Conservation (phyloP, 2,888 invertebrate genomes). For the Pseudococcus jackbeardsleyi region DNA sequence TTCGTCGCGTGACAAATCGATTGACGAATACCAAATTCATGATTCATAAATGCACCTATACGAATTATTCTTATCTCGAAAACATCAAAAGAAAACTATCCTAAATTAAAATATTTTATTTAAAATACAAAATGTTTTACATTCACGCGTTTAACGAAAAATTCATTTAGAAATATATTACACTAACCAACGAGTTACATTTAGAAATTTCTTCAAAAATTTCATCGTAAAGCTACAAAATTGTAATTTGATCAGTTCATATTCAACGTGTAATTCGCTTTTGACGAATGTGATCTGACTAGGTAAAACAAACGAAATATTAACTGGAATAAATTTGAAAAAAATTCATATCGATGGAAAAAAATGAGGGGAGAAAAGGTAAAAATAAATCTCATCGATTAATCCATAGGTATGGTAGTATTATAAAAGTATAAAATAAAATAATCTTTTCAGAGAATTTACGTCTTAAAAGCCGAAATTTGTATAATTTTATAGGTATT, state of each 20-base stretch:
- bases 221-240: constrained; percentile 40
- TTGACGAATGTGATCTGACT: background rate
- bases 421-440: constrained; percentile 52
- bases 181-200: constrained; percentile 39
- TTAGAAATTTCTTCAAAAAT: constrained; percentile 16
- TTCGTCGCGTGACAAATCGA: too few species aligned
- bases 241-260: constrained; percentile 24
- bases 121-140: constrained; percentile 54
- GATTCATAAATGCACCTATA: too few species aligned
- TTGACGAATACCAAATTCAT: too few species aligned
- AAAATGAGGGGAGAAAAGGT: background rate
- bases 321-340: background rate
- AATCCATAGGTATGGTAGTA: background rate
- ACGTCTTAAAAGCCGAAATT: background rate
- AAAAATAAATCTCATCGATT: background rate
- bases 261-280: background rate
- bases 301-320: background rate
- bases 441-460: background rate
- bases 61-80: too few species aligned
- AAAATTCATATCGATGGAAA: background rate
- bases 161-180: constrained; percentile 38
- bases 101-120: constrained; percentile 55
- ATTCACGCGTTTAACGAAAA: constrained; percentile 48
- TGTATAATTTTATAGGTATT: background rate
- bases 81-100: background rate